Base-by-base conservation (phyloP, 2,113 vertebrate genomes). In the Aepyceros melampus region DNA sequence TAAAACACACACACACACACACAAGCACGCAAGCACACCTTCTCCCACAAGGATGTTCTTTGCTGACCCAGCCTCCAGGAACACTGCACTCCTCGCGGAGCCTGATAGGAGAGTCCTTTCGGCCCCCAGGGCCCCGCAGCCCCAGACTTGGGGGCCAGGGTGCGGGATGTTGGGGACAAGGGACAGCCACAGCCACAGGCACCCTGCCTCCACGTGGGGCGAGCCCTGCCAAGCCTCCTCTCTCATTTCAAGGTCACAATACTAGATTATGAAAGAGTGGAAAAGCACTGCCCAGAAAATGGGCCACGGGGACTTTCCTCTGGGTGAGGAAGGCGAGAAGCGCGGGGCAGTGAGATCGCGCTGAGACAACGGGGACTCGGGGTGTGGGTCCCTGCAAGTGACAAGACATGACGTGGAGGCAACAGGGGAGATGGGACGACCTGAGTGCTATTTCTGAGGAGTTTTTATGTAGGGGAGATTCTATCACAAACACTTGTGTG, bases 221-320 rank as follows among this genome's bases (percentile, higher is more conserved):
- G 33, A 45, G 40, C 71, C 0, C 97, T 98, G 98, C 97, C 98
- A 98, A 98, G 98, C 97, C 96, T 97, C 96, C 97, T 96, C 92
- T 97, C 60, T 53, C 45, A 47, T 92, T 97, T 98, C 99, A 98
- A 98, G 99, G 99, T 98, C 98, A 98, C 94, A 97, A 91, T 96
- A 97, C 97, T 90, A 98, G 98, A 86, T 98, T 98, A 97, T 76
- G 95, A 99, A 99, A 99, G 98, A 99, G 97, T 43, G 97, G 98
- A 98, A 98, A 98, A 99, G 96, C 98, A 94, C 98, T 95, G 97
- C 94, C n/a, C 92, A 96, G 89, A 93, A 98, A 98, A 94, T 5
- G 0, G 98, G 94, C 15, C 2, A 83, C 27, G 89, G 98, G 98
- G 98, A 98, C 98, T 98, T 98, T 98, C 98, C 97, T 98, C 92